Conservation (phyloP, 2,797 vertebrate genomes). For the Avahi laniger region DNA sequence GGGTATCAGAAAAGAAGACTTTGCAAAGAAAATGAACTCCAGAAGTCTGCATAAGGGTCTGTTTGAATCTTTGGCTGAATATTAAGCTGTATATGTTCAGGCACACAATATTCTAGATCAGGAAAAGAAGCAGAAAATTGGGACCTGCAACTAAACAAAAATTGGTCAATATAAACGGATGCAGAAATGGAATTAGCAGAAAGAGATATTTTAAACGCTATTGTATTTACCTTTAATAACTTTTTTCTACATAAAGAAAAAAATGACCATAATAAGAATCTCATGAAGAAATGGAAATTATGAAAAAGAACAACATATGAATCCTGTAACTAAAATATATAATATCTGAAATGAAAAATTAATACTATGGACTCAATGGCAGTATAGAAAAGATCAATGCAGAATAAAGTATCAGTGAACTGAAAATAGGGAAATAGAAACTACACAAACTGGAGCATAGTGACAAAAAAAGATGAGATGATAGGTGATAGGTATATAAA, state of each 20-base stretch:
- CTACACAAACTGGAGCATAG: neutral
- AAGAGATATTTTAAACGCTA: neutral
- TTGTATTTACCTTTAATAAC: neutral
- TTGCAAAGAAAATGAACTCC: neutral
- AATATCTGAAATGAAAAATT: neutral
- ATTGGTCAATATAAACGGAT: neutral
- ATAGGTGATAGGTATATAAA: neutral
- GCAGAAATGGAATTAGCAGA: neutral
- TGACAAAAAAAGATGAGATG: neutral
- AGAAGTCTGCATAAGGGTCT: neutral
- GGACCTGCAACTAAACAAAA: neutral
- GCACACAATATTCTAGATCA: neutral
- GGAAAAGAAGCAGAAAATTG: neutral
- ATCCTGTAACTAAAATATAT: neutral
- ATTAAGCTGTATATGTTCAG: neutral
- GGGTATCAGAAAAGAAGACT: neutral
- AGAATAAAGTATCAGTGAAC: neutral
- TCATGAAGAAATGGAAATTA: neutral
- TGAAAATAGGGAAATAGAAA: neutral
- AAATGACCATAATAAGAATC: neutral
- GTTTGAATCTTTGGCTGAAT: neutral
- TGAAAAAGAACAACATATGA: neutral
- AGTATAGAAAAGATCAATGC: neutral
- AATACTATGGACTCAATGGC: neutral
- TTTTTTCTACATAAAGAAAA: neutral